Conservation (phyloP, 2,888 invertebrate genomes). For the Drosophila anomelani region DNA sequence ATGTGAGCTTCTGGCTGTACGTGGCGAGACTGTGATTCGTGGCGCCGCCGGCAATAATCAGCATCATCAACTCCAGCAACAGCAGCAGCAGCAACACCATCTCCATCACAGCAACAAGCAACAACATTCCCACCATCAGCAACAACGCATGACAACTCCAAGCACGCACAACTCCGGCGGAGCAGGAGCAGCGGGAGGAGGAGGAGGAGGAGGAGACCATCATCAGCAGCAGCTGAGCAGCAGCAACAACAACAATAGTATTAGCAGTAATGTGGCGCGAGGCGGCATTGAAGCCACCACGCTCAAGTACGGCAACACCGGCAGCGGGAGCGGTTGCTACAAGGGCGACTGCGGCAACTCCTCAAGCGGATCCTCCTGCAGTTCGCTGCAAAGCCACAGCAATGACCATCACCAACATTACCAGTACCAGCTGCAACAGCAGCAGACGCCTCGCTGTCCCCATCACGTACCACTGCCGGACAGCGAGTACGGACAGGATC, state of each 20-base stretch:
- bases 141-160: constrained; percentile 56
- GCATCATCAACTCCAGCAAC: constrained; percentile 53
- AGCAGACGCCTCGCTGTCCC: constrained; percentile 85
- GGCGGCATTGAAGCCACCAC: constrained; percentile 78
- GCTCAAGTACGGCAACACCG: constrained; percentile 76
- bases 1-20: constrained; percentile 83
- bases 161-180: constrained; percentile 59
- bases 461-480: constrained; percentile 88
- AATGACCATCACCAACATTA: constrained; percentile 83
- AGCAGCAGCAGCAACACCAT: constrained; percentile 63
- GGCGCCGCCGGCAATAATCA: constrained; percentile 65
- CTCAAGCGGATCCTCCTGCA: constrained; percentile 59
- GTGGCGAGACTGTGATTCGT: constrained; percentile 81
- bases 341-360: constrained; percentile 57
- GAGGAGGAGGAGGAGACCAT: constrained; percentile 45
- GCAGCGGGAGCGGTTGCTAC: constrained; percentile 62
- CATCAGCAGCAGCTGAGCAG: constrained; percentile 34
- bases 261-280: constrained; percentile 75
- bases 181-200: constrained; percentile 51
- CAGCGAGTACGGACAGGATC: constrained; percentile 88
- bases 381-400: constrained; percentile 79
- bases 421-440: constrained; percentile 81
- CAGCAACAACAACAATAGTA: constrained; percentile 72
- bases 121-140: constrained; percentile 76
- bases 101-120: constrained; percentile 63